Base-by-base conservation (phyloP, 1,140 invertebrate species). In the Steinernema feltiae region DNA sequence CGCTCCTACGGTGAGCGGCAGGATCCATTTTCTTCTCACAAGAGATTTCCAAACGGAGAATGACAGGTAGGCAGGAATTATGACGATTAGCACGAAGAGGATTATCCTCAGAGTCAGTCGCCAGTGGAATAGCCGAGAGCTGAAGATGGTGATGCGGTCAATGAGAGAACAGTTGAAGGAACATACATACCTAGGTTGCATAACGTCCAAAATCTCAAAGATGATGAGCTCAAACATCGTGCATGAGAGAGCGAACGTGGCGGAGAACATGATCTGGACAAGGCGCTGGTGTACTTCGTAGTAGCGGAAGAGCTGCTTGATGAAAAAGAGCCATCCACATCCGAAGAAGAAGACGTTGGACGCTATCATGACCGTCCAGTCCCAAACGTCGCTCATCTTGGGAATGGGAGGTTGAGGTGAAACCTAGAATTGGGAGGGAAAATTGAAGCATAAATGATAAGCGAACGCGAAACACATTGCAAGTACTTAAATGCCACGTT, bases 161-260 rank as follows among this genome's bases (percentile, higher is more conserved):
- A 41, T 7, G 35, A 41, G 53, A 15, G 24, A 15, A 63, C 24
- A 46, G 7, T 46, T 63, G 29, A n/a, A 69, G 17, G 2, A 69
- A 35, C 30, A 72, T 48, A 79, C 88, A 88, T 88, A 92, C 91
- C 89, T 91, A 81, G 91, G 89, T 85, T 97, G 93, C 74, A 99
- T 88, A 78, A 97, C 90, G 53, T 92, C 95, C 71, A 98, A 88
- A 85, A 99, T 99, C 90, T 99, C 97, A 90, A 99, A 99, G 87
- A 99, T 99, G 77, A 99, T 98, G 30, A 99, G 89, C 87, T 99
- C 97, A 89, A 99, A 99, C 94, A 99, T 97, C 1, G 94, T 97
- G 86, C 97, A 98, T 18, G 96, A 99, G 1, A 99, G 88, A 1
- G 97, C 92, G 87, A 99, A 97, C 48, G 95, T 99, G 2, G 93